Conservation (phyloP, 2,888 invertebrate genomes). For the Spatulosminthurus flaviceps region DNA sequence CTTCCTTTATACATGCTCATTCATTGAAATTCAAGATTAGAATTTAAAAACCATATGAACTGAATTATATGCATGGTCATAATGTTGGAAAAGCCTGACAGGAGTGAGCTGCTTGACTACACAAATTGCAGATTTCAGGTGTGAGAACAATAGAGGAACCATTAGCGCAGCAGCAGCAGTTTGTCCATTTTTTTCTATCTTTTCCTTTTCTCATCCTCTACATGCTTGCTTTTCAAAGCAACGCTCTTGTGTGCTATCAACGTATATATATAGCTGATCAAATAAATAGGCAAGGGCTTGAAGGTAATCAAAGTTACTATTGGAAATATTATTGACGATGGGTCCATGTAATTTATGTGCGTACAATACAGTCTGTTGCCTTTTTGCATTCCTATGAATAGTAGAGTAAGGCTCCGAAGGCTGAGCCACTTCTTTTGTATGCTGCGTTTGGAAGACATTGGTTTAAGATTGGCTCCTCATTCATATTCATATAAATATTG, state of each 20-base stretch:
- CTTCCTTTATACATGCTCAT: no score
- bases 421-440: constrained; percentile 13
- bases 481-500: constrained; percentile 30
- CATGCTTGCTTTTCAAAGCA: not conserved
- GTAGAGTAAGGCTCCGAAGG: not conserved
- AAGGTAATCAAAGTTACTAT: not conserved
- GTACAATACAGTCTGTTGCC: not conserved
- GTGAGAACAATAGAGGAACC: constrained; percentile 30
- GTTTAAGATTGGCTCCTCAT: constrained; percentile 29
- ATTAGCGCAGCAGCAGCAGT: constrained; percentile 19
- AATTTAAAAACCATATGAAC: no score
- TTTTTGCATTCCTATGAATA: not conserved
- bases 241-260: no score
- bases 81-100: not conserved
- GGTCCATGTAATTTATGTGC: not conserved
- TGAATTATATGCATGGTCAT: no score
- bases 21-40: no score
- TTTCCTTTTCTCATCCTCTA: not conserved
- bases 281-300: not conserved
- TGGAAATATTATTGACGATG: not conserved
- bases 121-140: constrained; percentile 9
- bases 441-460: not conserved
- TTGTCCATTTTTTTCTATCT: not conserved
- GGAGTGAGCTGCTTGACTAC: constrained; percentile 1
- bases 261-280: not conserved